Evolutionary conservation across 2,113 vertebrate genomes (phyloP), one percentile per base, ranked within the genome.

Genomic region (Pycnonotus jocosus): DNA sequence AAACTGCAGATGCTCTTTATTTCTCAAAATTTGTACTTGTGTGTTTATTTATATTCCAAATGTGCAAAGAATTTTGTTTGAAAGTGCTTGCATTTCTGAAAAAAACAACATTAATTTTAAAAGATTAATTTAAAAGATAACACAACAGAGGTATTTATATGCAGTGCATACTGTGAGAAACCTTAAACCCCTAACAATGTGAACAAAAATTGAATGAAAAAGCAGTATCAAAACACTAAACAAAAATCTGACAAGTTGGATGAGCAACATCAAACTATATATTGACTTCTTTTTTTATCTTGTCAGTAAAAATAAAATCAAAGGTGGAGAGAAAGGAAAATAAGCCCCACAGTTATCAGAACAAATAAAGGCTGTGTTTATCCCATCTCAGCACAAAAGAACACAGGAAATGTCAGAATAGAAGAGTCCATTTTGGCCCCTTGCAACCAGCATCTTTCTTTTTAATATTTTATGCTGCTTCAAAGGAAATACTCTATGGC

Each of bases 241-340:
- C 37, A 90, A 84, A 93, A 79, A 81, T 80, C 50, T 78, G 88
- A 81, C 64, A 91, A 64, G 42, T 70, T 88, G 54, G 50, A 91
- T 91, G 54, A 95, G 38, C 47, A 77, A 82, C 6, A 5, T 91
- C 93, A 91, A 91, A 62, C 33, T 58, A 65, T 25, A 51, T 79
- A 91, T 50, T 89, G 70, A 74, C 93, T 92, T 90, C 8, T 86
- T 90, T 87, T 89, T 54, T 51, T 85, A 80, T 61, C 66, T 73
- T 92, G 84, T 95, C 93, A 87, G 61, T 82, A 65, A 88, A 90
- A 86, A 88, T 83, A 91, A 93, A 89, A 81, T 40, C 31, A 74
- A 58, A 93, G 66, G 22, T 47, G 9, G 31, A 92, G 83, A 79
- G 65, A 69, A 82, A 71, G 19, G 24, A 3, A 79, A 88, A 86